A percentile compares a stretch with the other conserved stretches of the same genome.
Evolutionary conservation across 2,797 vertebrate species (phyloP).

Genomic region (Limnodromus scolopaceus): DNA sequence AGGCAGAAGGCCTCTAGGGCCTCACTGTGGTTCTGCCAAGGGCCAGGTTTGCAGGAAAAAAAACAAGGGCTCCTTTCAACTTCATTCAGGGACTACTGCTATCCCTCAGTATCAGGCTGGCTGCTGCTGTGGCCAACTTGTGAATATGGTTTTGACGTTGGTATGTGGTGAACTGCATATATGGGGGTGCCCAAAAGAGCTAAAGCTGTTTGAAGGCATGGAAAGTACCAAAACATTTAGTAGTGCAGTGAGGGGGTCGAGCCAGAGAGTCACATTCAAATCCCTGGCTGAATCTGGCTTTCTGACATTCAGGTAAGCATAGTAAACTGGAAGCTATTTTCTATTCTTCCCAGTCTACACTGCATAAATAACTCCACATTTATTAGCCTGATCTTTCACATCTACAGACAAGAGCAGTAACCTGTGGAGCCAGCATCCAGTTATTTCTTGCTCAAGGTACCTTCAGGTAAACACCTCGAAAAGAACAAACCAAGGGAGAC

Average conservation of each 20-base stretch:
- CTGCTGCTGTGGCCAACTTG: neutral
- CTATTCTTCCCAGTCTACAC: rapidly evolving
- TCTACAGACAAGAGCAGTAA: neutral
- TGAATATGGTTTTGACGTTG: neutral
- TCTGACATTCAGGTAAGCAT: neutral
- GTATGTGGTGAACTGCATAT: neutral
- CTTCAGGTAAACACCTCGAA: neutral
- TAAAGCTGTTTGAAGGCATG: neutral
- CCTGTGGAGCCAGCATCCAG: neutral
- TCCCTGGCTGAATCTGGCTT: rapidly evolving
- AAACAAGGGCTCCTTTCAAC: rapidly evolving
- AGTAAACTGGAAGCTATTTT: neutral
- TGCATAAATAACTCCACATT: neutral
- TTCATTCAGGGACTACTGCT: neutral
- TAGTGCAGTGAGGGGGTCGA: neutral
- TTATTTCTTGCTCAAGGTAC: neutral
- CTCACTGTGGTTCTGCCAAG: neutral
- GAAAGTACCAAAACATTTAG: neutral
- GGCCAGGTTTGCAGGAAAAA: neutral
- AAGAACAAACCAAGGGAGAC: neutral
- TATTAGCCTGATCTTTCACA: rapidly evolving
- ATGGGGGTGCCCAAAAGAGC: neutral
- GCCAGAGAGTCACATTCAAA: neutral
- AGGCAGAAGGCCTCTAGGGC: neutral
- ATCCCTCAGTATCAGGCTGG: neutral